Evolutionary conservation across 2,888 invertebrate species (phyloP).

Genomic region (Horisme vitalbata): DNA sequence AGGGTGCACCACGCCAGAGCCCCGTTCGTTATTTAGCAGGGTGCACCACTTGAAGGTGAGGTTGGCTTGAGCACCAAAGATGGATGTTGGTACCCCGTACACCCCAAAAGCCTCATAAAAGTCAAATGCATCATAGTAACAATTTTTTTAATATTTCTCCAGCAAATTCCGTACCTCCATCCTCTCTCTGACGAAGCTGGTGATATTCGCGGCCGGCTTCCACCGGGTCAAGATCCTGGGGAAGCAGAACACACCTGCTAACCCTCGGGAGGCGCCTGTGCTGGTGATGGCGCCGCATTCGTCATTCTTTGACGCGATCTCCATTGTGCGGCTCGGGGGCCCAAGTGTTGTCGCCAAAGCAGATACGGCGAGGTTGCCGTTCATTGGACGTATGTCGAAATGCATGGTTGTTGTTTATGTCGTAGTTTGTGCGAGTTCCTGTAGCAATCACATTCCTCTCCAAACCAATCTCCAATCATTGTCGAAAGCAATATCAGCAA

Average conservation of each 20-base stretch:
- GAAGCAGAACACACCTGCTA: conserved; percentile 69
- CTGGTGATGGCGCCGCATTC: conserved; percentile 95
- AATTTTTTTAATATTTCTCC: conserved; percentile 41
- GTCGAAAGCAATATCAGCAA: no score
- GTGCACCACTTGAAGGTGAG: no score
- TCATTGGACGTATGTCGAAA: conserved; percentile 93
- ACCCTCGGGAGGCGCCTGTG: conserved; percentile 89
- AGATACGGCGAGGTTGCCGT: conserved; percentile 90
- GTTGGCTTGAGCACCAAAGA: no score
- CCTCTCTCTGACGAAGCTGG: conserved; percentile 87
- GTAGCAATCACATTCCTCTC: no score
- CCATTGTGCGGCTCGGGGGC: conserved; percentile 91
- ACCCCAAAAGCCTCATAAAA: no score
- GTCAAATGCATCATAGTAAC: no score
- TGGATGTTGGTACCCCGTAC: no score
- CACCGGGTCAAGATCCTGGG: conserved; percentile 91
- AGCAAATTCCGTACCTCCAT: conserved; percentile 86
- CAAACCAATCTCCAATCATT: no score
- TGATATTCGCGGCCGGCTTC: conserved; percentile 92
- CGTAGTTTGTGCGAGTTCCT: neutral
- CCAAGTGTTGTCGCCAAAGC: conserved; percentile 95
- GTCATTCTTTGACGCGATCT: conserved; percentile 93
- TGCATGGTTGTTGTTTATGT: conserved; percentile 21
- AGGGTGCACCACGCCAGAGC: no score
- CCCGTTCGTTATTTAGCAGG: no score